These are phyloP conservation scores for Hymenochirus boettgeri DNA, from an alignment of 2,113 vertebrate genomes.

Conservation along the genomic window DNA sequence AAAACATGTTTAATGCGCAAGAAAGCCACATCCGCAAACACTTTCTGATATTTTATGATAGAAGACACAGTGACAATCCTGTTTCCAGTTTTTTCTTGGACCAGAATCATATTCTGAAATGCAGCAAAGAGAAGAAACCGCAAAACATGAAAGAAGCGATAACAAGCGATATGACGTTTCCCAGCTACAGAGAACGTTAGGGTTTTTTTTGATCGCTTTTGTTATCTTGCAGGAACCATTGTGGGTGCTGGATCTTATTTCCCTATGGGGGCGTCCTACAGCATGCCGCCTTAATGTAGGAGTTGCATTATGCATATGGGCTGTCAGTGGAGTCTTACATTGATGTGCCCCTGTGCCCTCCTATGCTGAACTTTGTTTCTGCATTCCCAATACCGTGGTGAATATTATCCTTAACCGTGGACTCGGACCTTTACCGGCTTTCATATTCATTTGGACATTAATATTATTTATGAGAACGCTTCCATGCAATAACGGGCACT, in stretches of 20 bases:
- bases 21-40: too few relatives aligned
- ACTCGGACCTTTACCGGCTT: constrained; percentile 48
- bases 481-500: constrained; percentile 52
- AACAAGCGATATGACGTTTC: not conserved
- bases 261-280: constrained; percentile 56
- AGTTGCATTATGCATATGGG: too few relatives aligned
- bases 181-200: too few relatives aligned
- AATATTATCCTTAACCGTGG: constrained; percentile 60
- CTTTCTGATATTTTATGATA: too few relatives aligned
- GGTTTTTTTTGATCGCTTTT: too few relatives aligned
- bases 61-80: too few relatives aligned
- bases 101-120: not conserved
- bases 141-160: not conserved
- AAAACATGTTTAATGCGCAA: too few relatives aligned
- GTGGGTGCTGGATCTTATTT: constrained; percentile 60
- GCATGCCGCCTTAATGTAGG: constrained; percentile 49
- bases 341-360: constrained; percentile 55
- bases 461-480: constrained; percentile 46
- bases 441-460: constrained; percentile 53
- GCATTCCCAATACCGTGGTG: constrained; percentile 50
- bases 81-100: too few relatives aligned
- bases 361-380: constrained; percentile 48
- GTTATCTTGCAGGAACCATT: too few relatives aligned
- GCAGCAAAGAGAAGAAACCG: not conserved
- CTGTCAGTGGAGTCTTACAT: constrained; percentile 44